phyloP scores from a whole-genome alignment of 1,140 invertebrate genomes.

The Orchestia grillus region DNA sequence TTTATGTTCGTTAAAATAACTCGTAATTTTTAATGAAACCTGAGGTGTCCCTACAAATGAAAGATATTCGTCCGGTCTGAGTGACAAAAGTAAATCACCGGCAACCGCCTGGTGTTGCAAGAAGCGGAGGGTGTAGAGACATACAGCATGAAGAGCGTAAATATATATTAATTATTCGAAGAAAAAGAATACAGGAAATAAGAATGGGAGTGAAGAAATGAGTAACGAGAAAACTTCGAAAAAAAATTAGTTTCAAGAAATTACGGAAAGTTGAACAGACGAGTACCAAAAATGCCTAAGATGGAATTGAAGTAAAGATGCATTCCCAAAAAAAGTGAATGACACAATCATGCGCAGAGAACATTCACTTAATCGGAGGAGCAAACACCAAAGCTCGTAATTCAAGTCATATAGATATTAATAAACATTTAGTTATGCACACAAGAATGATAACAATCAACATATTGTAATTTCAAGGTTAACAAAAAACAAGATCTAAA shows the following conservation, averaged over 20 bases:
- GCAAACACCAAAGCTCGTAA: background rate
- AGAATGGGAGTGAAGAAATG: background rate
- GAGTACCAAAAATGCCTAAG: background rate
- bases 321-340: background rate
- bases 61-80: too few species aligned
- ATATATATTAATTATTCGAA: background rate
- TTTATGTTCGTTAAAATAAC: too few species aligned
- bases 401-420: background rate
- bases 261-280: background rate
- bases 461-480: background rate
- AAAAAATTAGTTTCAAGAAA: background rate
- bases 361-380: background rate
- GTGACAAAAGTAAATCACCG: too few species aligned
- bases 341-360: background rate
- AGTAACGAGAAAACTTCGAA: background rate
- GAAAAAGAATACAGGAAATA: background rate
- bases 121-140: background rate
- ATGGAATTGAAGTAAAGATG: background rate
- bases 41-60: too few species aligned
- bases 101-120: background rate
- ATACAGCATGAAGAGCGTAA: background rate
- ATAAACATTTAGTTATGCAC: background rate
- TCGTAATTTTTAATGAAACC: too few species aligned
- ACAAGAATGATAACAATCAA: background rate
- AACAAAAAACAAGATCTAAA: background rate